Evolutionary conservation across 2,113 vertebrate species (phyloP).

Genomic region (Macheiramphus alcinus): DNA sequence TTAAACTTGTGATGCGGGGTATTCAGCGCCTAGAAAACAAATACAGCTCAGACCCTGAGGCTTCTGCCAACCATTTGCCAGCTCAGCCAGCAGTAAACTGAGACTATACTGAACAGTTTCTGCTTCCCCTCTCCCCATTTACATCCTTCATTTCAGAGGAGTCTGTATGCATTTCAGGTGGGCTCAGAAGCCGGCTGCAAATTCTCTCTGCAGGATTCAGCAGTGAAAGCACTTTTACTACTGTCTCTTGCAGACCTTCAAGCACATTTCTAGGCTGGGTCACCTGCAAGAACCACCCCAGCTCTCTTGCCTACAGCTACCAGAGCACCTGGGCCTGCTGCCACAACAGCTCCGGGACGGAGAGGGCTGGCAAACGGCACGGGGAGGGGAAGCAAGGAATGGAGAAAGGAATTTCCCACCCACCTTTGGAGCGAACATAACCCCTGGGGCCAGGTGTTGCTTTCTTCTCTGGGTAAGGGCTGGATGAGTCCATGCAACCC

Average conservation of each 20-base stretch:
- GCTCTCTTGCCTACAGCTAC: not conserved
- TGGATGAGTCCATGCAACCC: not conserved
- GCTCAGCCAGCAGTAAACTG: not conserved
- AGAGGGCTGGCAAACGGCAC: not conserved
- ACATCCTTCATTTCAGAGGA: not conserved
- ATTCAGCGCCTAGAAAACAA: not conserved
- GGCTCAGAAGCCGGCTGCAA: not conserved
- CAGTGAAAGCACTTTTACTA: not conserved
- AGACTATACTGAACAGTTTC: not conserved
- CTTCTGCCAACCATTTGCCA: not conserved
- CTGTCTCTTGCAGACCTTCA: not conserved
- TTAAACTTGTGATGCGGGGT: not conserved
- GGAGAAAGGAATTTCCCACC: slow-evolving; percentile 16
- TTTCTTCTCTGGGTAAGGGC: not conserved
- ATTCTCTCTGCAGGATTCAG: not conserved
- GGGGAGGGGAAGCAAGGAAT: not conserved
- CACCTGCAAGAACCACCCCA: not conserved
- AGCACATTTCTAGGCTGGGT: not conserved
- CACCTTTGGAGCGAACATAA: not conserved
- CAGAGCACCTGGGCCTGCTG: not conserved
- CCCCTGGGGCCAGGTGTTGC: not conserved
- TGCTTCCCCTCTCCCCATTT: not conserved
- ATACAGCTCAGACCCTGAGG: not conserved
- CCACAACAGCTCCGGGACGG: not conserved
- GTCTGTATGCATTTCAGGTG: not conserved